Conservation (phyloP, 2,888 invertebrate genomes). For the Spilarctia lutea region DNA sequence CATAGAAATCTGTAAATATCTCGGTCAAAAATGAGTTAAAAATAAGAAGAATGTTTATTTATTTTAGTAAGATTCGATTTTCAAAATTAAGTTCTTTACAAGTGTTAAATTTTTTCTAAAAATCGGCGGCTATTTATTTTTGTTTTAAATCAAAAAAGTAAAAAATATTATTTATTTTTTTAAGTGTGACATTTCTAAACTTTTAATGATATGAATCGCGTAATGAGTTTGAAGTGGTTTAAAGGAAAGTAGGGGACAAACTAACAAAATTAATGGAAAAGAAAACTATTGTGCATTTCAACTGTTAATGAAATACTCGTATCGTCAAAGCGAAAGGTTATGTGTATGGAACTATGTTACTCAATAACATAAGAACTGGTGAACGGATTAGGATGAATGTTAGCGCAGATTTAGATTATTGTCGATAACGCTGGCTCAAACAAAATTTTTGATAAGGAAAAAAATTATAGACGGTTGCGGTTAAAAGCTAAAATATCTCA, state of each 20-base stretch:
- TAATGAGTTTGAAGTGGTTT: not conserved
- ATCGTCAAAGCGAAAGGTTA: not conserved
- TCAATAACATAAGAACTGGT: no score
- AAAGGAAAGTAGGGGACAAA: not conserved
- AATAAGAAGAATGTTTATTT: not conserved
- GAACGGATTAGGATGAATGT: no score
- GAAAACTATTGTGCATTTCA: not conserved
- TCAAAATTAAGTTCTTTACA: not conserved
- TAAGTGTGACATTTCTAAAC: not conserved
- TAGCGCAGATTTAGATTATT: no score
- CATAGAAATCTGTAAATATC: not conserved
- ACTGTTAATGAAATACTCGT: not conserved
- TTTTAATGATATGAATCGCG: not conserved
- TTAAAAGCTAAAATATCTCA: no score
- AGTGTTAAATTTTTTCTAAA: not conserved
- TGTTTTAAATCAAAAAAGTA: not conserved
- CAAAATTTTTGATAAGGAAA: no score
- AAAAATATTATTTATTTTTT: not conserved
- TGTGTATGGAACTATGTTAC: no score
- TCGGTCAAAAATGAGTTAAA: not conserved
- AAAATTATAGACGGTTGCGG: no score
- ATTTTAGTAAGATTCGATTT: not conserved
- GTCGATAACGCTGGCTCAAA: not conserved
- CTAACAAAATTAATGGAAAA: not conserved
- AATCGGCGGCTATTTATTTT: not conserved